phyloP scores from a whole-genome alignment of 92 coral and sea anemone species.

The Pocillopora meandrina region DNA sequence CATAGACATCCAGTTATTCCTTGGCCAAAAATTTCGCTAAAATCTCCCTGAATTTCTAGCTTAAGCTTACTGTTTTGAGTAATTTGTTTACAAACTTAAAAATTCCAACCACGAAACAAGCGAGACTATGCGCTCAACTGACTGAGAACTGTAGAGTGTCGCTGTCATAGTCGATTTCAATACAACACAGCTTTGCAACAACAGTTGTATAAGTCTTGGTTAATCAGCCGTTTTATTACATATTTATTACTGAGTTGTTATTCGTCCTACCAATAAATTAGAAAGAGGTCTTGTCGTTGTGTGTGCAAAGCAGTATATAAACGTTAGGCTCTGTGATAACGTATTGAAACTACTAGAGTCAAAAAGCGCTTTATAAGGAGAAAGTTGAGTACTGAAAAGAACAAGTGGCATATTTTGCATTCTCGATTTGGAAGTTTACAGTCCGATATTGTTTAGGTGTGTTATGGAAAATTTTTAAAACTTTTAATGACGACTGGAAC shows the following conservation, averaged over 20 bases:
- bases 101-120: neutral
- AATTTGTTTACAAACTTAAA: neutral
- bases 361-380: too few species aligned
- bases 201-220: neutral
- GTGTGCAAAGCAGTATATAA: too few species aligned
- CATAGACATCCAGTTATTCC: neutral
- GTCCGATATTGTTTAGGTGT: conserved; percentile 21
- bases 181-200: neutral
- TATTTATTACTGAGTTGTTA: neutral
- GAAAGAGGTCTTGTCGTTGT: neutral
- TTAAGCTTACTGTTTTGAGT: neutral
- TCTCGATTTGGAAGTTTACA: conserved; percentile 22
- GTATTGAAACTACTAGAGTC: neutral
- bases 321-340: too few species aligned
- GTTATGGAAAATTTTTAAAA: neutral
- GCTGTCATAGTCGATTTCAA: neutral
- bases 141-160: too few species aligned
- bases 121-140: too few species aligned
- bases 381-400: neutral
- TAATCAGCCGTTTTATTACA: neutral
- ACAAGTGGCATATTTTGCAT: neutral
- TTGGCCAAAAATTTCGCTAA: neutral
- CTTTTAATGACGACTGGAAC: neutral
- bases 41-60: neutral
- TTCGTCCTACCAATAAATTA: neutral